Base-by-base conservation (phyloP, 2,888 invertebrate genomes). In the Sipunculus nudus region DNA sequence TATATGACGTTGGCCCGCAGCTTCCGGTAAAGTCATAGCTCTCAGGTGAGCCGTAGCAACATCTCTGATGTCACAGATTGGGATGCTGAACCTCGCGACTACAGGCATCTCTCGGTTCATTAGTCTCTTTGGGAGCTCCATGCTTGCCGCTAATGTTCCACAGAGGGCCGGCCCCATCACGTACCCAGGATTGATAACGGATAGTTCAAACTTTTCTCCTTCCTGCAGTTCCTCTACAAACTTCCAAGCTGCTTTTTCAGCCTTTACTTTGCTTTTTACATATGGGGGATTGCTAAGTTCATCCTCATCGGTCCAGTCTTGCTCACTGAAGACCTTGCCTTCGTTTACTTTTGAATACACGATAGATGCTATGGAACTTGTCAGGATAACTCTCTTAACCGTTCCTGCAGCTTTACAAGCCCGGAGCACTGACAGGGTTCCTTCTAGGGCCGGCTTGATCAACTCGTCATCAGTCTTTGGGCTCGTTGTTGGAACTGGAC, bases 221-320 rank as follows among this genome's bases (percentile, higher is more conserved):
- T 83, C 84, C 70, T 83, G 79, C n/a, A 85, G 72, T 47, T 83
- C 81, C 59, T 85, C 80, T 10, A 86, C 78, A 69, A 85, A 87
- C 57, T 87, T 84, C 87, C 87, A 87, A 0, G 87, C 87, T n/a
- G 85, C 84, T 65, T 83, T 84, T 71, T 87, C 87, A 2, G 87
- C 87, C 52, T 85, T 71, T 8, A 85, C 84, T 71, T 87, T 86
- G 63, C 85, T 85, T 68, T 82, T 84, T 31, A 77, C 75, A 63
- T 85, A 85, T 13, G 81, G 72, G 13, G 81, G 66, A 26, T 71
- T 74, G 19, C 68, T 61, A 13, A 66, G 46, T 21, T 77, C 69
- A 2, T 70, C 16, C 6, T 52, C 35, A 29, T 57, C 43, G 1
- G 61, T 61, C 64, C 64, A 64, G 45, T 61, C 54, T 26, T 57